These are phyloP conservation scores for Drosophila stalkeri DNA, from an alignment of 2,888 invertebrate species.

Conservation along the genomic window DNA sequence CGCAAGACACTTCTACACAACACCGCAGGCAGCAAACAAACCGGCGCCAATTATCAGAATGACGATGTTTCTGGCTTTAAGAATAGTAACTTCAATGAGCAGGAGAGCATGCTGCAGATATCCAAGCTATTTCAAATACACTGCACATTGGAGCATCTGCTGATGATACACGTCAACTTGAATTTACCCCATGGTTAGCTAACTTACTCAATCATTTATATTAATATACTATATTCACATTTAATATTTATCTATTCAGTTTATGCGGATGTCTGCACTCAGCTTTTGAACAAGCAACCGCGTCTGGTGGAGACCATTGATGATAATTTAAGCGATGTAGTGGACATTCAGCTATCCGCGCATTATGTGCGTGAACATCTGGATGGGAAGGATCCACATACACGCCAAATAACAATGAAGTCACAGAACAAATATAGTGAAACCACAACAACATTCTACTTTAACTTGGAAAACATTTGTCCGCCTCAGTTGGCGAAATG, in stretches of 20 bases:
- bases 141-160: slow-evolving; percentile 83
- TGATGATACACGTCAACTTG: slow-evolving; percentile 83
- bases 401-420: slow-evolving; percentile 79
- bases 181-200: slow-evolving; percentile 81
- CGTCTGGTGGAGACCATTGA: slow-evolving; percentile 69
- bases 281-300: slow-evolving; percentile 75
- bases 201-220: not conserved
- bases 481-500: slow-evolving; percentile 79
- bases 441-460: slow-evolving; percentile 81
- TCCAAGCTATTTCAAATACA: slow-evolving; percentile 83
- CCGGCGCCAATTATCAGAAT: slow-evolving; percentile 51
- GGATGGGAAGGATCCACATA: slow-evolving; percentile 82
- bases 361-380: slow-evolving; percentile 80
- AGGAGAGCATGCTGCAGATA: slow-evolving; percentile 72
- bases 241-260: slow-evolving; percentile 55
- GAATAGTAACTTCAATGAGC: slow-evolving; percentile 82
- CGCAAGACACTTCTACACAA: slow-evolving; percentile 82
- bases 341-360: slow-evolving; percentile 80
- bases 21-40: slow-evolving; percentile 54
- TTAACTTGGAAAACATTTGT: slow-evolving; percentile 82
- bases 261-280: slow-evolving; percentile 78
- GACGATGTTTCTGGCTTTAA: slow-evolving; percentile 77
- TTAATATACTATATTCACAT: not conserved
- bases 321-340: slow-evolving; percentile 77
- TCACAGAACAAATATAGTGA: slow-evolving; percentile 81